Base-by-base conservation (phyloP, 2,797 vertebrate genomes). In the Dallia pectoralis region DNA sequence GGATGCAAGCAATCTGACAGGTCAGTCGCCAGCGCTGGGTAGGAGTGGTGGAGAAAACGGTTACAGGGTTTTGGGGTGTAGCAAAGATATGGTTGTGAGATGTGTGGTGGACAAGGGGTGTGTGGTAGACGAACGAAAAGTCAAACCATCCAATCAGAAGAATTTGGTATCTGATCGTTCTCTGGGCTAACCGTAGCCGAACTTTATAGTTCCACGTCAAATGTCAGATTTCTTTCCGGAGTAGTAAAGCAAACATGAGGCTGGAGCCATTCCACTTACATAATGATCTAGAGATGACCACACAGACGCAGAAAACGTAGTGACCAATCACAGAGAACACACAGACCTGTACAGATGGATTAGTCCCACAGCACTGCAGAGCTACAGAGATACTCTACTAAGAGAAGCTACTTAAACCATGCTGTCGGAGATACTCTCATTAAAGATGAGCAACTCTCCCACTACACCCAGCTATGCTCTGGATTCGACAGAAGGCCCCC, bases 391-490 rank as follows among this genome's bases (percentile, higher is more conserved):
- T 64, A 33, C 78, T 85, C 69, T 73, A 87, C 84, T 78, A 82
- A 87, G 83, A 79, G 78, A 83, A 86, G 79, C 86, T 87, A 87
- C 86, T 73, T 71, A 82, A 81, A 85, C 81, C 73, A 82, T 74
- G 86, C 76, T 78, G 73, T 73, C 67, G 76, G 79, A 70, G 71
- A 62, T 71, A 79, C 49, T 71, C 77, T 29, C 40, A 44, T 30
- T 70, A 67, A 76, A 79, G 77, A 82, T 74, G 73, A 66, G 82
- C 81, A 76, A 84, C 83, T 80, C n/a, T n/a, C n/a, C n/a, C n/a
- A n/a, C n/a, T 44, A 44, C 40, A 44, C 40, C 12, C 40, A 44
- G 40, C 40, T 12, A 44, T 12, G 40, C 40, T 14, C 3, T 44
- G 40, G 40, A 44, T 44, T 44, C 1, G 14, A 44, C 40, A 44